These are phyloP conservation scores for Orchesella cincta DNA, from an alignment of 1,140 invertebrate genomes.

Conservation along the genomic window DNA sequence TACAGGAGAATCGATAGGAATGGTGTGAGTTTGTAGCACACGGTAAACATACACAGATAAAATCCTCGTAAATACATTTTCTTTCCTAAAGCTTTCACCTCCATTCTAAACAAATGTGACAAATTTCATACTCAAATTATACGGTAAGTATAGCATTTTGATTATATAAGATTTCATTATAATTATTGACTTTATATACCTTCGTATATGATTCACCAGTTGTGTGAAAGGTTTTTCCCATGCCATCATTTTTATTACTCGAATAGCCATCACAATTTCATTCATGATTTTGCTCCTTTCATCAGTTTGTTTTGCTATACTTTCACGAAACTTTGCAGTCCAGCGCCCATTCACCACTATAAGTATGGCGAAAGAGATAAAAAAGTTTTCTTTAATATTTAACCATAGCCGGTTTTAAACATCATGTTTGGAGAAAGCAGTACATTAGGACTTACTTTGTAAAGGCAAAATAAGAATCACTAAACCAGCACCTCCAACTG, in stretches of 20 bases:
- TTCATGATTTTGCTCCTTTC: slow-evolving; percentile 82
- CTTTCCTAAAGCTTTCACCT: slow-evolving; percentile 69
- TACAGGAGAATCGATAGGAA: slow-evolving; percentile 57
- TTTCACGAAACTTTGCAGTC: slow-evolving; percentile 66
- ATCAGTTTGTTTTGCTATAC: slow-evolving; percentile 74
- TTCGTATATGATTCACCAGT: slow-evolving; percentile 64
- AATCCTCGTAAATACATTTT: slow-evolving; percentile 67
- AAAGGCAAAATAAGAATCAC: slow-evolving; percentile 60
- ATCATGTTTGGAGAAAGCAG: no score
- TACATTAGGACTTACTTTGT: slow-evolving; percentile 52
- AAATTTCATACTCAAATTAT: neutral
- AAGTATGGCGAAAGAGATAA: neutral
- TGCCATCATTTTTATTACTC: slow-evolving; percentile 83
- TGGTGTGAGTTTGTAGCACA: slow-evolving; percentile 55
- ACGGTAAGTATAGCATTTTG: neutral
- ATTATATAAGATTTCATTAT: no score
- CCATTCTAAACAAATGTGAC: slow-evolving; percentile 58
- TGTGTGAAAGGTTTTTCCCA: slow-evolving; percentile 79
- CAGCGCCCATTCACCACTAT: slow-evolving; percentile 70
- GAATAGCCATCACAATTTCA: slow-evolving; percentile 75
- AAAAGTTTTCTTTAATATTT: neutral
- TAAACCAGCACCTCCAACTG: slow-evolving; percentile 58
- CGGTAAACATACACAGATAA: slow-evolving; percentile 31
- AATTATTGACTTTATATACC: slow-evolving; percentile 57
- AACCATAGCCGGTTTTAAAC: neutral